phyloP scores from a whole-genome alignment of 2,888 invertebrate species.

The Auanema freiburgensis region DNA sequence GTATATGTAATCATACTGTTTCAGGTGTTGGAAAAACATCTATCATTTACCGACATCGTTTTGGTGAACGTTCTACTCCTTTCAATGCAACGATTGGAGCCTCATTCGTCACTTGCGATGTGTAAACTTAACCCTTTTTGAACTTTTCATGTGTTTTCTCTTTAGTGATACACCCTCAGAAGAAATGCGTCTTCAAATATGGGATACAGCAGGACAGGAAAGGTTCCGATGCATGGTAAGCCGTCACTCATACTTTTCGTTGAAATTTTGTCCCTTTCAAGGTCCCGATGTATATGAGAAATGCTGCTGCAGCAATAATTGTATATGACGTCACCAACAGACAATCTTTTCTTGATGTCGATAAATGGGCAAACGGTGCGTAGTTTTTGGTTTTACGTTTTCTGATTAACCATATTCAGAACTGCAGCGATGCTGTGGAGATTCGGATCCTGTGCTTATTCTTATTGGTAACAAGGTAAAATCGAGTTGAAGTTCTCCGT shows the following conservation, averaged over 20 bases:
- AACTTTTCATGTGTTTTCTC: not conserved
- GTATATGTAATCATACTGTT: no score
- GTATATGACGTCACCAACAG: conserved; percentile 56
- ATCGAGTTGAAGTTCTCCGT: no score
- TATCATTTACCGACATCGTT: conserved; percentile 44
- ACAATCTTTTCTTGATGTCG: conserved; percentile 49
- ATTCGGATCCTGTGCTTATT: conserved; percentile 36
- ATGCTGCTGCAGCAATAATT: conserved; percentile 50
- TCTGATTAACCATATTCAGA: conserved; percentile 24
- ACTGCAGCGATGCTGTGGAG: conserved; percentile 35
- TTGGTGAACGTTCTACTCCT: conserved; percentile 34
- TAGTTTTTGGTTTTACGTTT: not conserved
- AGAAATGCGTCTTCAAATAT: conserved; percentile 41
- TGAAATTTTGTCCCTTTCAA: conserved; percentile 9
- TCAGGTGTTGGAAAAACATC: conserved; percentile 46
- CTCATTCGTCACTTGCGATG: conserved; percentile 44
- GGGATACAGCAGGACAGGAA: conserved; percentile 60
- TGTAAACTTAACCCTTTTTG: conserved; percentile 19
- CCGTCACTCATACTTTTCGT: not conserved
- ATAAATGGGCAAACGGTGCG: conserved; percentile 47
- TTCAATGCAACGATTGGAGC: conserved; percentile 57
- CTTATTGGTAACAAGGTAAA: conserved; percentile 49
- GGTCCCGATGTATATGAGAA: conserved; percentile 57
- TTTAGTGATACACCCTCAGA: conserved; percentile 35
- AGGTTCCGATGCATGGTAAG: conserved; percentile 56